Conservation (phyloP, 64 coral and sea anemone species). For the Actinia tenebrosa region DNA sequence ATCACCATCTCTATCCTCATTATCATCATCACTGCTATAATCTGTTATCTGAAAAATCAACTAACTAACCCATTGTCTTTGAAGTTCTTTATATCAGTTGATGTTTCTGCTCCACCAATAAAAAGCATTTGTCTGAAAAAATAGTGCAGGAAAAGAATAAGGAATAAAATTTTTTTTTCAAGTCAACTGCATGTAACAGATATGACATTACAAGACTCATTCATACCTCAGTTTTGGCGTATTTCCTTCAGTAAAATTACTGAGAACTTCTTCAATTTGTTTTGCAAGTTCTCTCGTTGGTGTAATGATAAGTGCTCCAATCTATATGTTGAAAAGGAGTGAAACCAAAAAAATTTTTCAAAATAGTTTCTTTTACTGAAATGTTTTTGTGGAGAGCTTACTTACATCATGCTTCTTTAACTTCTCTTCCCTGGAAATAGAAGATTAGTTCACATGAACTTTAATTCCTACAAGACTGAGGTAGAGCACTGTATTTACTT, state of each 20-base stretch:
- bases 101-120: slow-evolving; percentile 80
- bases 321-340: slow-evolving; percentile 19
- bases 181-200: neutral
- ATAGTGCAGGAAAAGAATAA: neutral
- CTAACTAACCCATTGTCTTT: slow-evolving; percentile 70
- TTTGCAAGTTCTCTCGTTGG: slow-evolving; percentile 97
- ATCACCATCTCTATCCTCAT: too few relatives aligned
- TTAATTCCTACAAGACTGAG: neutral
- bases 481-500: too few relatives aligned
- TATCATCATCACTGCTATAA: too few relatives aligned
- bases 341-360: too few relatives aligned
- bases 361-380: neutral
- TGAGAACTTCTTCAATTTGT: slow-evolving; percentile 89
- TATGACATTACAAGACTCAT: too few relatives aligned
- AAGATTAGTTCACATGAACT: too few relatives aligned
- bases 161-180: neutral
- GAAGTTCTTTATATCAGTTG: slow-evolving; percentile 74
- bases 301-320: slow-evolving; percentile 86
- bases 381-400: neutral
- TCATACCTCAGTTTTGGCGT: neutral
- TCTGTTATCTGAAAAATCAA: too few relatives aligned
- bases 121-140: slow-evolving; percentile 75
- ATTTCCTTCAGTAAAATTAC: neutral
- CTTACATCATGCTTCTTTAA: slow-evolving; percentile 80
- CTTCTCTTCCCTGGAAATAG: slow-evolving; percentile 57